Base-by-base conservation (phyloP, 2,113 vertebrate genomes). In the Polypterus bichir region DNA sequence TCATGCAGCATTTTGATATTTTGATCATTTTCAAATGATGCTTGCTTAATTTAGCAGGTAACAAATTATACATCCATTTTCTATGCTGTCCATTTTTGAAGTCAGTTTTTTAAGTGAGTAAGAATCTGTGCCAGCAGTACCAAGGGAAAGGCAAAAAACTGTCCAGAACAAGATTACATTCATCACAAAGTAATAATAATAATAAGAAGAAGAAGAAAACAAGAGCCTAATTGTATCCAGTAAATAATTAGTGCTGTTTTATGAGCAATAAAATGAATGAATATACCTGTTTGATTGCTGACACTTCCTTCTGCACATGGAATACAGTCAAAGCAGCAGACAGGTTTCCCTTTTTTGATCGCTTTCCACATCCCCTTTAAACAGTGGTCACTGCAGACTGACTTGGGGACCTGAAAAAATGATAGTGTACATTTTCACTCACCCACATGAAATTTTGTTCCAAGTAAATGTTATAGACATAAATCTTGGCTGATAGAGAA, bases 271-370 rank as follows among this genome's bases (percentile, higher is more conserved):
- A 27, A 27, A 27, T 27, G 27, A 8, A 8, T 52, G 7, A 52
- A 10, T 45, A 3, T 44, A 58, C 56, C 56, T 44, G 56, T 58
- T 8, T 27, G 44, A 44, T 58, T 58, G 56, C 56, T 58, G 27
- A 58, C 44, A 8, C 46, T 54, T n/a, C 53, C 62, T 8, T 55
- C 46, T 6, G 62, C 46, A 47, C 62, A 63, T 3, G 46, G 54
- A 56, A 63, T 7, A 9, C 62, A 57, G 44, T 63, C 62, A 6
- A 56, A 62, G 44, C 61, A 62, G 47, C 61, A 62, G 9, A 8
- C 11, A 8, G 61, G 61, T 45, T 54, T 11, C 56, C 62, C 62
- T 9, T 63, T 57, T 10, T 27, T 9, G 44, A n/a, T 10, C 44
- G 54, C 62, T 27, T 56, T 63, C 52, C 54, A 9, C 27, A 7